Base-by-base conservation (phyloP, 2,797 vertebrate genomes). In the Arremon brunneinucha region DNA sequence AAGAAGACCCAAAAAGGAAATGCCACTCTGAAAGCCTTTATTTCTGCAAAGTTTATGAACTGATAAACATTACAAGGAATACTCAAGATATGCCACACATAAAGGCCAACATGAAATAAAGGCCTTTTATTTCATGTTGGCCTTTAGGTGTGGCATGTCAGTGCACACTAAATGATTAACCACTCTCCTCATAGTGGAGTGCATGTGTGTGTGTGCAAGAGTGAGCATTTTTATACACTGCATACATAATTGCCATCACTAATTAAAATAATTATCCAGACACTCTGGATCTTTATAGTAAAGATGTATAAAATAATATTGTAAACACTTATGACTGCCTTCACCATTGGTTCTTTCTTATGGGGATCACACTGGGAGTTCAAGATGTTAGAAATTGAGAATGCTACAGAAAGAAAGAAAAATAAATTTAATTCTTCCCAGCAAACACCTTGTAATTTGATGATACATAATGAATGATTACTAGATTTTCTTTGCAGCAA, bases 191-290 rank as follows among this genome's bases (percentile, higher is more conserved):
- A 32, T 12, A 47, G 14, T 6, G 34, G 30, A 9, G 5, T 2
- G 8, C 15, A 12, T 0, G 0, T 14, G 19, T 6, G 7, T 6
- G 16, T 35, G 49, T 59, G 35, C 10, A 87, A 50, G 28, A 52
- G 14, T 0, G 1, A 69, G 27, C 28, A 35, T 39, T 68, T 74
- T 85, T 30, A 85, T 24, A 79, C 12, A 32, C 3, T 39, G 30
- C 22, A 47, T 26, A 23, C 27, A 86, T n/a, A 78, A 89, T 63
- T 16, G 23, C 14, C 34, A 70, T 74, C 30, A 35, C 16, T 10
- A 55, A 84, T 28, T 84, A 68, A 87, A 90, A 50, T 50, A 82
- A 79, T 56, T 55, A 59, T 70, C 13, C 7, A 9, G 37, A 75
- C 13, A 35, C 41, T 65, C 44, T 34, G 19, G 27, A 34, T 71